These are phyloP conservation scores for Lepeophtheirus salmonis DNA, from an alignment of 1,140 invertebrate species.

Conservation along the genomic window DNA sequence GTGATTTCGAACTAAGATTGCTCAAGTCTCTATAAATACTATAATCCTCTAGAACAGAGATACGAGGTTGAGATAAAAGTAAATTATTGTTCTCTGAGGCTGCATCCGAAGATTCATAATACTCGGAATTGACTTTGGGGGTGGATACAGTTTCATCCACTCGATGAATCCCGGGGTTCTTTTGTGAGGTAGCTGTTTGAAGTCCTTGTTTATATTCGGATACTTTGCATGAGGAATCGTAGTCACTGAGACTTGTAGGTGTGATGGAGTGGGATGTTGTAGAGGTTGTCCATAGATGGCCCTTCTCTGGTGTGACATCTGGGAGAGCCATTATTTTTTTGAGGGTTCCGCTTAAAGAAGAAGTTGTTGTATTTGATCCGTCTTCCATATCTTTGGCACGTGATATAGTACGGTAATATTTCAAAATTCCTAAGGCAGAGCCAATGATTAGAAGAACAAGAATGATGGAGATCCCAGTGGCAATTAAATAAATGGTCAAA, in stretches of 20 bases:
- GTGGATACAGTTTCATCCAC: background rate
- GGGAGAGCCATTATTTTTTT: slow-evolving; percentile 6
- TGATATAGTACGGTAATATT: background rate
- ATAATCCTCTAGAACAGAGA: slow-evolving; percentile 18
- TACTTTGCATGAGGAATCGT: no score
- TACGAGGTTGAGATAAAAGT: background rate
- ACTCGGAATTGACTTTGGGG: background rate
- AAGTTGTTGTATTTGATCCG: background rate
- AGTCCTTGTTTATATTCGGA: slow-evolving; percentile 1
- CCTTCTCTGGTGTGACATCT: background rate
- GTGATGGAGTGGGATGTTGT: background rate
- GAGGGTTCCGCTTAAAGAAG: background rate
- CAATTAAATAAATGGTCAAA: background rate
- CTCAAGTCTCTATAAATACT: slow-evolving; percentile 17
- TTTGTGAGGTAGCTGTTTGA: slow-evolving; percentile 5
- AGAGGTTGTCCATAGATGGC: background rate
- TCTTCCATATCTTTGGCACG: background rate
- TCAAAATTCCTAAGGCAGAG: background rate
- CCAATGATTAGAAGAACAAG: background rate
- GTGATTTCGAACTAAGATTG: background rate
- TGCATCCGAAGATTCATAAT: background rate
- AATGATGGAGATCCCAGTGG: background rate
- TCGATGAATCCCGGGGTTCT: slow-evolving; percentile 4
- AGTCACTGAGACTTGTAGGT: slow-evolving; percentile 1
- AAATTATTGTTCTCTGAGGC: background rate